phyloP scores from a whole-genome alignment of 2,113 vertebrate genomes.

The Megaceryle maxima region DNA sequence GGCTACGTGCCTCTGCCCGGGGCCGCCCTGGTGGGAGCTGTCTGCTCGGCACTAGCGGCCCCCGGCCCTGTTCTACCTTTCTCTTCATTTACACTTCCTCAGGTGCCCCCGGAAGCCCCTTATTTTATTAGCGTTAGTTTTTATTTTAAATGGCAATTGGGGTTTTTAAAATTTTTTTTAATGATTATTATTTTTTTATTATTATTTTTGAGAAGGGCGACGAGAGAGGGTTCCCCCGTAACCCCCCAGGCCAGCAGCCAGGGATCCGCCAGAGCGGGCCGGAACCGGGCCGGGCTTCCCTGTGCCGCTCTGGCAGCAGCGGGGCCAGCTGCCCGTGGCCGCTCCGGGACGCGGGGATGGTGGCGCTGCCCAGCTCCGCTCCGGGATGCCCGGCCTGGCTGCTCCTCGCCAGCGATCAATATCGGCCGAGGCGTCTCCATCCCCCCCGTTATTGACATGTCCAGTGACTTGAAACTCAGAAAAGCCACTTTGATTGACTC shows the following conservation, averaged over 20 bases:
- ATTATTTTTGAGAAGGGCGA: neutral
- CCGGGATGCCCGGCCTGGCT: neutral
- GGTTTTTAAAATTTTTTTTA: too few species aligned
- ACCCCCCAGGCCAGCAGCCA: neutral
- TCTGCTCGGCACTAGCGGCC: neutral
- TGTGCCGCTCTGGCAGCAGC: neutral
- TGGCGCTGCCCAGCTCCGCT: neutral
- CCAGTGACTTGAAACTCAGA: constrained; percentile 73
- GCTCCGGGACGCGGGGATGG: neutral
- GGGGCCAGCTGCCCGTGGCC: neutral
- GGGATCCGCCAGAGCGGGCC: neutral
- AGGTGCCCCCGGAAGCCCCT: neutral
- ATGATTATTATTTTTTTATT: too few species aligned
- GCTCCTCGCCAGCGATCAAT: constrained; percentile 14
- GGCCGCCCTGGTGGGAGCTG: neutral
- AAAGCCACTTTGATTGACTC: constrained; percentile 85
- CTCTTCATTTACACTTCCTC: neutral
- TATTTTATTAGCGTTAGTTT: neutral
- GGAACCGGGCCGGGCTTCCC: neutral
- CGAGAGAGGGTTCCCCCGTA: neutral
- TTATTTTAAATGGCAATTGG: neutral
- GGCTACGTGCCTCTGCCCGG: neutral
- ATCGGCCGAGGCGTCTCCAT: constrained; percentile 62
- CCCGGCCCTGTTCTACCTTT: neutral
- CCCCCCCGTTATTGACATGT: constrained; percentile 73